Evolutionary conservation across 2,113 vertebrate genomes (phyloP).

Genomic region (Epinephelus cyanopodus): DNA sequence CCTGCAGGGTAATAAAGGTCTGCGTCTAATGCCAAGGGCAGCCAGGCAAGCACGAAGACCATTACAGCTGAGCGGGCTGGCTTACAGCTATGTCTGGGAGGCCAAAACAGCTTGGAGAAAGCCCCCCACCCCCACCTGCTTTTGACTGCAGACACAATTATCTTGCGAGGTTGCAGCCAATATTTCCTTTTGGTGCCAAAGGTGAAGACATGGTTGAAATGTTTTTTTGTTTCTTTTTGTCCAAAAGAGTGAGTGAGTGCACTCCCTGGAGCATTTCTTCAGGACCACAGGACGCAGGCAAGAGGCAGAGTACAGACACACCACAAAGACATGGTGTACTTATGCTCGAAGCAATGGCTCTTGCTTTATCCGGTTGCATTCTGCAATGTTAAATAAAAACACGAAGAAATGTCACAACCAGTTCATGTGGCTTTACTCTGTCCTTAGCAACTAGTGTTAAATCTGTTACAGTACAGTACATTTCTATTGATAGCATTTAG

Average conservation of each 20-base stretch:
- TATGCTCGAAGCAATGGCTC: neutral
- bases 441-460: slow-evolving; percentile 14
- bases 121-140: slow-evolving; percentile 5
- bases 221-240: slow-evolving; percentile 30
- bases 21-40: slow-evolving; percentile 78
- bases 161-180: slow-evolving; percentile 39
- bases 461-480: neutral
- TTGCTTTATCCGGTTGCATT: slow-evolving; percentile 17
- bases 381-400: slow-evolving; percentile 19
- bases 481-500: slow-evolving; percentile 24
- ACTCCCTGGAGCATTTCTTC: slow-evolving; percentile 44
- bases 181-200: slow-evolving; percentile 53
- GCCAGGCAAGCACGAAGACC: slow-evolving; percentile 76
- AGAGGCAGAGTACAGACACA: slow-evolving; percentile 24
- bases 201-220: slow-evolving; percentile 60
- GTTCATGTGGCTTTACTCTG: neutral
- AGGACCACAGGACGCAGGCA: slow-evolving; percentile 39
- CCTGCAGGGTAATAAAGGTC: slow-evolving; percentile 78
- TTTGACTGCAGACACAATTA: slow-evolving; percentile 61
- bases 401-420: slow-evolving; percentile 12
- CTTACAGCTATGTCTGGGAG: slow-evolving; percentile 69
- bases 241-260: slow-evolving; percentile 36
- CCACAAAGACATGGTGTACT: slow-evolving; percentile 12
- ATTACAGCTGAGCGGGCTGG: slow-evolving; percentile 72
- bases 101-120: slow-evolving; percentile 59